Base-by-base conservation (phyloP, 53 echinoderm and acorn worm genomes). In the Temnopleurus reevesii region DNA sequence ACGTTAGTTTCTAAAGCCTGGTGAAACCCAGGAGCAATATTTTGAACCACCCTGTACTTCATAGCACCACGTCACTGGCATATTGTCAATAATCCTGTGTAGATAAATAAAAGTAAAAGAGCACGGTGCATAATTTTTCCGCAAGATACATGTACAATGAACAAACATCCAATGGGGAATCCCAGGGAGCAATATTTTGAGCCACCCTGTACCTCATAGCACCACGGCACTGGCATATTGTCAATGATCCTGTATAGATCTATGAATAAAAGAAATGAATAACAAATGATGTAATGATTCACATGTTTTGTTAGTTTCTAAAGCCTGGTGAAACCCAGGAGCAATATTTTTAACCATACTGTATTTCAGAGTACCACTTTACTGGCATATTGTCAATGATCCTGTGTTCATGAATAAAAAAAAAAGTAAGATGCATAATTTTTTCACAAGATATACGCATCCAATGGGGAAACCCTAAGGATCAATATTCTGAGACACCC, bases 311-410 rank as follows among this genome's bases (percentile, higher is more conserved):
- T n/a, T n/a, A n/a, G n/a, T n/a, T n/a, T n/a, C n/a, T n/a, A n/a
- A n/a, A n/a, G n/a, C n/a, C n/a, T 86, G 12, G 98, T 95, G 77
- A 98, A 98, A 8, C 98, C 98, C n/a, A 95, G 95, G 95, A 93
- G 79, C 98, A 98, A 83, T 98, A 98, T 25, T 83, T 93, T 46
- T 89, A 90, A 33, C 89, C 91, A 41, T 81, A 81, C 58, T 95
- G 96, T 17, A 98, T 95, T 24, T 94, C 94, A 47, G 95, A 98
- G 53, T 95, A 98, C 98, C 98, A 98, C 1, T 95, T 96, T 44
- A 98, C 95, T 43, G 98, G 98, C 98, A 98, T 98, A 84, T 98
- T 98, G 87, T 98, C 98, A 65, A 98, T 90, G 76, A 98, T 98
- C 98, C 98, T 98, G 84, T 23, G 30, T 0, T 38, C 2, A 6